phyloP scores from a whole-genome alignment of 1,140 invertebrate species.

The Manduca sexta region DNA sequence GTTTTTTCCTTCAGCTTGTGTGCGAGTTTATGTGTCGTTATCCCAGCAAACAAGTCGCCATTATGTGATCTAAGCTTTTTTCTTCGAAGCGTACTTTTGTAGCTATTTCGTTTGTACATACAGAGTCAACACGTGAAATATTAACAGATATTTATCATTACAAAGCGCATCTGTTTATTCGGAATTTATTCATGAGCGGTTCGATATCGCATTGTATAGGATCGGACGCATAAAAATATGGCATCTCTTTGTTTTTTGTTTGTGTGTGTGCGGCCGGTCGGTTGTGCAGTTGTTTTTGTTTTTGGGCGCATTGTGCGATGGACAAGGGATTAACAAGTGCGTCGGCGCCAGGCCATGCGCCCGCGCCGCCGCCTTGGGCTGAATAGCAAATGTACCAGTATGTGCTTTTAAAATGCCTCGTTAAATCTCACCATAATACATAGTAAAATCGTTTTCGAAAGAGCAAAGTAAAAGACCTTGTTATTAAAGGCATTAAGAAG shows the following conservation, averaged over 20 bases:
- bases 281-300: constrained; percentile 27
- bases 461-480: no score
- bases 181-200: background rate
- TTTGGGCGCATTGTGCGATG: constrained; percentile 38
- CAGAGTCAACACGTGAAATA: background rate
- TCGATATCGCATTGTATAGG: background rate
- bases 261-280: constrained; percentile 11
- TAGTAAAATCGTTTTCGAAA: no score
- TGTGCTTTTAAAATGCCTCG: no score
- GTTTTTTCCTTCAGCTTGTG: background rate
- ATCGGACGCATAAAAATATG: constrained; percentile 26
- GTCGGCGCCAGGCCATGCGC: constrained; percentile 44
- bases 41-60: background rate
- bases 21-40: constrained; percentile 3
- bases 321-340: constrained; percentile 53
- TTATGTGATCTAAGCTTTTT: constrained; percentile 4
- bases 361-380: constrained; percentile 20
- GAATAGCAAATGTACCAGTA: constrained; percentile 54
- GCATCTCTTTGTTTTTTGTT: constrained; percentile 36
- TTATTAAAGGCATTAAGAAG: no score
- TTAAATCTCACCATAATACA: no score
- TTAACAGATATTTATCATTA: background rate
- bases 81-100: background rate
- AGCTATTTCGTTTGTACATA: background rate
- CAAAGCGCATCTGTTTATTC: background rate